phyloP scores from a whole-genome alignment of 2,888 invertebrate species.

The Drosophila neutralis region DNA sequence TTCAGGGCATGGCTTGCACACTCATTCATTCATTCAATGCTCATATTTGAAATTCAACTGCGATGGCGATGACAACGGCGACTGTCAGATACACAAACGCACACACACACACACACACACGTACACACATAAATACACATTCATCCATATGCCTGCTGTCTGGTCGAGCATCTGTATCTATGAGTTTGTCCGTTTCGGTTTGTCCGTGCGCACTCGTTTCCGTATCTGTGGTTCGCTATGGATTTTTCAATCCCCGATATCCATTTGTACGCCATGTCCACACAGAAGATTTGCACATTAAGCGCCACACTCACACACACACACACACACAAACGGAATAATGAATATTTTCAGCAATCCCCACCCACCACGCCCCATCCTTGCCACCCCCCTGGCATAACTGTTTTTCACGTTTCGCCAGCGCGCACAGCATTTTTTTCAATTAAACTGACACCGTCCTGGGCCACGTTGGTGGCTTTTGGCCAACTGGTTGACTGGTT shows the following conservation, averaged over 20 bases:
- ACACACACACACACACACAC: conserved; percentile 22
- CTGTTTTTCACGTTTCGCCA: conserved; percentile 39
- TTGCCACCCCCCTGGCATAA: background rate
- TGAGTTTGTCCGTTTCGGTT: conserved; percentile 42
- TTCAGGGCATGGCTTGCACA: conserved; percentile 30
- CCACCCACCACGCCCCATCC: background rate
- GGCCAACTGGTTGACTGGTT: conserved; percentile 31
- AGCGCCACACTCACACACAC: conserved; percentile 59
- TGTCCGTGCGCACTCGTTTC: conserved; percentile 52
- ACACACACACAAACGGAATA: conserved; percentile 76
- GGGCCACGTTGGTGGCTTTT: conserved; percentile 60
- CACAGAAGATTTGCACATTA: conserved; percentile 83
- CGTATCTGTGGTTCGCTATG: conserved; percentile 80
- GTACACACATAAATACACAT: conserved; percentile 28
- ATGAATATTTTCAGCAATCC: conserved; percentile 74
- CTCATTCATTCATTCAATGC: conserved; percentile 61
- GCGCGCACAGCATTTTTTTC: conserved; percentile 62
- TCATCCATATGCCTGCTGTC: conserved; percentile 52
- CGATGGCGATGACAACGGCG: conserved; percentile 73
- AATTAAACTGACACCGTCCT: conserved; percentile 74
- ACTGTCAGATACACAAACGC: conserved; percentile 38
- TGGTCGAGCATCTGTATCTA: conserved; percentile 59
- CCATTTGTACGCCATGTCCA: conserved; percentile 81
- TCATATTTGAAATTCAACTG: conserved; percentile 75
- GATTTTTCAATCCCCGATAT: conserved; percentile 83